Base-by-base conservation (phyloP, 2,113 vertebrate species). In the Calidris pygmaea region DNA sequence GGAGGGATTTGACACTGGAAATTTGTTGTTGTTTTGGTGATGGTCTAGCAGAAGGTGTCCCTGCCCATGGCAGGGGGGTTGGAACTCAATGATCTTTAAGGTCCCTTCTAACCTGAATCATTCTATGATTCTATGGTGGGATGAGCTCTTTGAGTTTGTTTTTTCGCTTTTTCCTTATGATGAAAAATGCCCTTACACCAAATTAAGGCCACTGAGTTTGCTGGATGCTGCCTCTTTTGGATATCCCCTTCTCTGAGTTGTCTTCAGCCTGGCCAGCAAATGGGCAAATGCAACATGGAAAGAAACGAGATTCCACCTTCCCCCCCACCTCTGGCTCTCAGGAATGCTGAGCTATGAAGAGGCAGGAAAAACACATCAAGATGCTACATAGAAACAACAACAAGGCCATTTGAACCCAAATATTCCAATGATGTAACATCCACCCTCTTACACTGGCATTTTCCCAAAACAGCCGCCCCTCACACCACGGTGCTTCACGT, bases 221-320 rank as follows among this genome's bases (percentile, higher is more conserved):
- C 21, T n/a, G 62, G 58, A 53, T 53, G 45, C 39, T 78, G 66
- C 10, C 39, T 39, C 26, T 30, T 32, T 41, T 3, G 1, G 45
- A 14, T 22, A 9, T 6, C 14, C n/a, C 13, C 23, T 59, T 39
- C 29, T 27, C 8, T 14, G 24, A 58, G 35, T 16, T 56, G 29
- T n/a, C 82, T 59, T 29, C 56, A 71, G 18, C 15, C 24, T 47
- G 43, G 14, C 7, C 63, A 77, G n/a, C 45, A 34, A 53, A 66
- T 0, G 1, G 27, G 27, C 10, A 39, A 67, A 3, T 1, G 7
- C 5, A 34, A 34, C 26, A 5, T 1, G 12, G 16, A 21, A 5
- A 30, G 21, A 82, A 71, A 60, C 14, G 22, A 37, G 30, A 48
- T n/a, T 53, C 37, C 43, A 7, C 2, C 37, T 52, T 39, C 58